Evolutionary conservation across 2,797 vertebrate genomes (phyloP).

Genomic region (Numenius phaeopus): DNA sequence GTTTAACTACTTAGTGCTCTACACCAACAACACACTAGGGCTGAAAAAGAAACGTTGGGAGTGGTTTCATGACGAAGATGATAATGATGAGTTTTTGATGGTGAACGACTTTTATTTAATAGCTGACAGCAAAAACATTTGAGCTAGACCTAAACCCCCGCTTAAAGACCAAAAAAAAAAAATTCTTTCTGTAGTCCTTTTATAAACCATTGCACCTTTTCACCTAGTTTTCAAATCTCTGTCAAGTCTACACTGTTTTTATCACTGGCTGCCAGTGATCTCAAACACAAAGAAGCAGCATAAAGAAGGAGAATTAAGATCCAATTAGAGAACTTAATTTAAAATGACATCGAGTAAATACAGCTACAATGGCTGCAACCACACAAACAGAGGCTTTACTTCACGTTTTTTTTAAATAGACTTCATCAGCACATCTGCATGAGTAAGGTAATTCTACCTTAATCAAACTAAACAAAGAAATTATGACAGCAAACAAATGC

Average conservation of each 20-base stretch:
- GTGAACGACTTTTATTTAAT: background rate
- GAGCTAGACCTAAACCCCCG: background rate
- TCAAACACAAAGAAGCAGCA: background rate
- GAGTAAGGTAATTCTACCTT: background rate
- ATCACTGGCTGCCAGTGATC: background rate
- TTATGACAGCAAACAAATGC: background rate
- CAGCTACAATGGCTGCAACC: background rate
- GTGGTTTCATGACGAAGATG: background rate
- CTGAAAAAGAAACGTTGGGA: background rate
- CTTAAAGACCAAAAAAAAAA: background rate
- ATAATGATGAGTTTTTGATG: background rate
- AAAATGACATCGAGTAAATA: background rate
- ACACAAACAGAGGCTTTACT: background rate
- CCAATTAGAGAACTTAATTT: background rate
- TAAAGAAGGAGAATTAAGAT: background rate
- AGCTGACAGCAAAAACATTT: background rate
- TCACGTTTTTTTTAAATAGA: background rate
- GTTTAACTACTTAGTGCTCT: background rate
- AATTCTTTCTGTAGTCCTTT: background rate
- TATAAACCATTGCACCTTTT: background rate
- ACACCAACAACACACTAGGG: background rate
- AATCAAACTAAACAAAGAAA: background rate
- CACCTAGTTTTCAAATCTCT: background rate
- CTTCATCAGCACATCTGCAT: background rate
- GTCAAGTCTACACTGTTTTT: background rate